Evolutionary conservation across 1,140 invertebrate species (phyloP).

Genomic region (Drosophila pseudoananassae): DNA sequence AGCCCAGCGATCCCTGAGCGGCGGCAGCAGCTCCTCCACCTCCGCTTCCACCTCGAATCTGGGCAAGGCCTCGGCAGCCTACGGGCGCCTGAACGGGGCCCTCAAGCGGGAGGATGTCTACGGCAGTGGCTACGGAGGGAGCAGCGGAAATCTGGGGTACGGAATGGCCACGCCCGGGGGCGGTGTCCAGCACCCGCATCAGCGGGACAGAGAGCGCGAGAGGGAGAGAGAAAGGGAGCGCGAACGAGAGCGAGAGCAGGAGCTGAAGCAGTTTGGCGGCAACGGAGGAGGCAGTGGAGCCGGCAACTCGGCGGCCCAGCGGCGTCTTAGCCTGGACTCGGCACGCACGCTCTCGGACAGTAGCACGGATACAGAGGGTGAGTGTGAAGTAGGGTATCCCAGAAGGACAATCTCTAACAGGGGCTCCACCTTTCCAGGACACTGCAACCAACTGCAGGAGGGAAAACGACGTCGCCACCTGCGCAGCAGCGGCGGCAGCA

Average conservation of each 20-base stretch:
- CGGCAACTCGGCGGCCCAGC: slow-evolving; percentile 79
- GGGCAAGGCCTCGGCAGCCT: slow-evolving; percentile 58
- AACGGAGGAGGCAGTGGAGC: slow-evolving; percentile 42
- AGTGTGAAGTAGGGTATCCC: neutral
- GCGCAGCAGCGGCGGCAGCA: slow-evolving; percentile 84
- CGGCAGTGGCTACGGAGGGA: slow-evolving; percentile 44
- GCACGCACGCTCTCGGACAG: slow-evolving; percentile 89
- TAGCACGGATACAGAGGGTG: slow-evolving; percentile 87
- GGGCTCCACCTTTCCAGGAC: slow-evolving; percentile 32
- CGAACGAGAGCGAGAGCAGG: slow-evolving; percentile 32
- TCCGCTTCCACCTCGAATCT: slow-evolving; percentile 53
- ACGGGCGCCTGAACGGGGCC: slow-evolving; percentile 57
- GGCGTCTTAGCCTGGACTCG: slow-evolving; percentile 89
- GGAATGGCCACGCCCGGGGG: slow-evolving; percentile 10
- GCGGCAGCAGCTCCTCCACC: slow-evolving; percentile 84
- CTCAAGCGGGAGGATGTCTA: slow-evolving; percentile 80
- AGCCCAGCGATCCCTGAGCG: slow-evolving; percentile 84
- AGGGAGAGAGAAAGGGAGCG: slow-evolving; percentile 32
- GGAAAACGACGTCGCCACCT: slow-evolving; percentile 74
- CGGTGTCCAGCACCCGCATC: slow-evolving; percentile 30
- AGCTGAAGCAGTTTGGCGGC: slow-evolving; percentile 57
- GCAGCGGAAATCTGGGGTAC: slow-evolving; percentile 44
- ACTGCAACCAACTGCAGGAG: slow-evolving; percentile 73
- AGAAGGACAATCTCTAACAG: neutral
- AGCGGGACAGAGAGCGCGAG: slow-evolving; percentile 16